Percentiles rank a stretch among this genome's conserved stretches.
These are phyloP conservation scores for Parus major DNA, from an alignment of 2,113 vertebrate genomes.

Conservation along the genomic window DNA sequence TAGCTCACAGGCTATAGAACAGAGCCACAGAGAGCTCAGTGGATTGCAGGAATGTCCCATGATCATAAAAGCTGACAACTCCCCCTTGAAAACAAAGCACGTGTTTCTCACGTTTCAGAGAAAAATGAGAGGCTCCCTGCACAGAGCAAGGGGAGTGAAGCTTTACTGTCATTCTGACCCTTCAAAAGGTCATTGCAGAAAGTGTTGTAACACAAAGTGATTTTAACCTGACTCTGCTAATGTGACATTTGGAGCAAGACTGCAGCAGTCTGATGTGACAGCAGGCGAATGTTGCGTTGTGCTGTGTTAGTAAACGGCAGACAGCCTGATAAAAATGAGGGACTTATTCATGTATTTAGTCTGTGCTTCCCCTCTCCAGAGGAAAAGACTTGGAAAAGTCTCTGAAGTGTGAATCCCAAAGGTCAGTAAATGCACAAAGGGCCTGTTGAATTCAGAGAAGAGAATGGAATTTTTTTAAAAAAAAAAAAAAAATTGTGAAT, in stretches of 20 bases:
- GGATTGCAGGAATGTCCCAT: background rate
- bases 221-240: conserved; percentile 65
- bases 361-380: background rate
- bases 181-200: conserved; percentile 61
- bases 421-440: background rate
- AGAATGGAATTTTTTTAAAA: background rate
- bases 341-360: background rate
- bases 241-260: conserved; percentile 72
- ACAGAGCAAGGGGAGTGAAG: background rate
- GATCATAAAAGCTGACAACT: background rate
- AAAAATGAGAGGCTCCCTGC: conserved; percentile 39
- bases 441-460: background rate
- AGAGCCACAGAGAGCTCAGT: rapidly evolving
- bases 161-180: background rate
- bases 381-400: background rate
- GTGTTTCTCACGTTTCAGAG: background rate
- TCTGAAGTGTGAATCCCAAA: conserved; percentile 2
- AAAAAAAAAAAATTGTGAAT: conserved; percentile 23
- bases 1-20: background rate
- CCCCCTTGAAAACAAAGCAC: background rate
- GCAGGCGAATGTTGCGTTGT: background rate
- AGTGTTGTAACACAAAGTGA: conserved; percentile 51
- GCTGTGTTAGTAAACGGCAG: conserved; percentile 2
- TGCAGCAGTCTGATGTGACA: conserved; percentile 56
- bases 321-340: background rate